Evolutionary conservation across 2,888 invertebrate genomes (phyloP).

Genomic region (Polietes domitor): DNA sequence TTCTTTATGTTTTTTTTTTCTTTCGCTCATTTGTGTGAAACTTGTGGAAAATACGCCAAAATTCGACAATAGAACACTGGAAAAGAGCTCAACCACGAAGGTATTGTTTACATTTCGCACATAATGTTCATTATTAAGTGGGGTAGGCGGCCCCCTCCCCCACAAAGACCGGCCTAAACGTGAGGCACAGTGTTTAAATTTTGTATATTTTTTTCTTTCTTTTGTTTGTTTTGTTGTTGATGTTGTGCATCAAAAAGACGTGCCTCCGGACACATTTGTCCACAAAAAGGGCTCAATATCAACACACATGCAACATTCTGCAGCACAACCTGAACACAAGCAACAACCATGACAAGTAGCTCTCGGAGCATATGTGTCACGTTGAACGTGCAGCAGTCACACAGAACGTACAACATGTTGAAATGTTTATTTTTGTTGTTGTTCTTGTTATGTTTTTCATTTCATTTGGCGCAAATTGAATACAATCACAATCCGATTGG

Average conservation of each 20-base stretch:
- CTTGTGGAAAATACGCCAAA: background rate
- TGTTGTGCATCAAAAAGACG: background rate
- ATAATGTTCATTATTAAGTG: constrained; percentile 3
- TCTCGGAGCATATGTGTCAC: background rate
- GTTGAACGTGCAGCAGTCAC: background rate
- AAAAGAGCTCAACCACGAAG: background rate
- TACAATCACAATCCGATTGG: background rate
- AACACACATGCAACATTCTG: constrained; percentile 37
- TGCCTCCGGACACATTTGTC: constrained; percentile 3
- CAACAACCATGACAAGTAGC: background rate
- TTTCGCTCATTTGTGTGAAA: background rate
- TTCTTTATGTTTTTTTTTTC: background rate
- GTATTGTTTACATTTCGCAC: constrained; percentile 31
- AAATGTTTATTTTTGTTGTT: background rate
- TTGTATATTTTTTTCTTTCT: background rate
- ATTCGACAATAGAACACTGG: background rate
- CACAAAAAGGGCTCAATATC: constrained; percentile 8
- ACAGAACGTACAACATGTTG: background rate
- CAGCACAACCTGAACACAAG: background rate
- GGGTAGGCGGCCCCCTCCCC: background rate
- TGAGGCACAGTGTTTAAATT: background rate
- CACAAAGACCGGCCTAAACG: too few relatives aligned
- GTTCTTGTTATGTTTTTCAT: constrained; percentile 1
- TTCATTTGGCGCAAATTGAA: constrained; percentile 26
- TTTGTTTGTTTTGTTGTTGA: background rate